Evolutionary conservation across 2,797 vertebrate species (phyloP).

Genomic region (Gephyroberyx darwinii): DNA sequence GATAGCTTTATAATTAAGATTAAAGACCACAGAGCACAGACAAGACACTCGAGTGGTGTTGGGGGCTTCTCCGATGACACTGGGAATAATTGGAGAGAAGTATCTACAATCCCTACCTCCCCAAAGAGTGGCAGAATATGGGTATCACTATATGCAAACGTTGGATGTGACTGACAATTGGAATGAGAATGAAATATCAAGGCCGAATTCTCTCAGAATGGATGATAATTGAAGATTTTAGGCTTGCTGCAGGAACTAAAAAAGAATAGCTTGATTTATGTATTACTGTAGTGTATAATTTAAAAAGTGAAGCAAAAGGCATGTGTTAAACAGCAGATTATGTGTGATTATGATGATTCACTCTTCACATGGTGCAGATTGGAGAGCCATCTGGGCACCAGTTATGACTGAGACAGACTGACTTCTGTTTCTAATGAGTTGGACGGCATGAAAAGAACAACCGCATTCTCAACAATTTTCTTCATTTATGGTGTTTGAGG

Average conservation of each 20-base stretch:
- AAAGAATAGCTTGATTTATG: constrained; percentile 42
- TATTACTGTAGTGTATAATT: constrained; percentile 50
- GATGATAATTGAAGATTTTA: constrained; percentile 8
- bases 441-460: constrained; percentile 71
- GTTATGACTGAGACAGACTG: constrained; percentile 64
- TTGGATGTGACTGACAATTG: constrained; percentile 48
- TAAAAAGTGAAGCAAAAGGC: constrained; percentile 67
- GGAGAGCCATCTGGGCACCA: constrained; percentile 75
- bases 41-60: constrained; percentile 79
- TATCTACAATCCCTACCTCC: constrained; percentile 69
- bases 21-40: constrained; percentile 81
- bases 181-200: constrained; percentile 37
- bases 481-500: constrained; percentile 5
- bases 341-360: constrained; percentile 73
- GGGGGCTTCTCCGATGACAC: constrained; percentile 77
- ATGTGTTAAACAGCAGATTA: constrained; percentile 72
- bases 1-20: constrained; percentile 90
- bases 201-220: constrained; percentile 15
- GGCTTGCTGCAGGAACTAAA: constrained; percentile 19
- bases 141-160: constrained; percentile 63
- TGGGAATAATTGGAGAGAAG: constrained; percentile 81
- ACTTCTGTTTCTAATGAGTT: constrained; percentile 71
- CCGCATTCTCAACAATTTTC: constrained; percentile 44
- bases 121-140: constrained; percentile 53
- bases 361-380: constrained; percentile 72